phyloP scores from a whole-genome alignment of 1,140 invertebrate species.

The Brachionus manjavacas region DNA sequence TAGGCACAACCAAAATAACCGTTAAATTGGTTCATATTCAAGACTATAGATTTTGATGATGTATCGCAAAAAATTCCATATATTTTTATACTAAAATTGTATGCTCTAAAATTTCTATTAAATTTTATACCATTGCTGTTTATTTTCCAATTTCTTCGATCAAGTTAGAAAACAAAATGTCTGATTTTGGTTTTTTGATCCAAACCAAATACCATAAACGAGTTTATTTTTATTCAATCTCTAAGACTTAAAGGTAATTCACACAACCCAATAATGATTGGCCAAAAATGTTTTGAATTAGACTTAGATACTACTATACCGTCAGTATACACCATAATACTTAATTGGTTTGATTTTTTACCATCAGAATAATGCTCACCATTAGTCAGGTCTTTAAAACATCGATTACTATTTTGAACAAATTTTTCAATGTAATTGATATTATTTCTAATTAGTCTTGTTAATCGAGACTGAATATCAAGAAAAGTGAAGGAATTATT shows the following conservation, averaged over 20 bases:
- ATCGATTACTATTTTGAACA: no score
- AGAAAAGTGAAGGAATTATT: no score
- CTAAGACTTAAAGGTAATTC: no score
- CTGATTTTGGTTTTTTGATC: not conserved
- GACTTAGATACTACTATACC: not conserved
- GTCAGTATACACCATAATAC: not conserved
- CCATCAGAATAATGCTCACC: constrained; percentile 6
- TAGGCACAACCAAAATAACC: constrained; percentile 13
- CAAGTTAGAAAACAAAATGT: not conserved
- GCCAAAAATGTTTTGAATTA: not conserved
- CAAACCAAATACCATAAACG: no score
- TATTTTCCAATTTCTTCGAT: not conserved
- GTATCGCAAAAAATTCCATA: constrained; percentile 12
- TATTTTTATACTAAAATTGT: not conserved
- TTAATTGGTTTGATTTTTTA: not conserved
- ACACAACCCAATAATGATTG: no score
- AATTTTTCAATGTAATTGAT: no score
- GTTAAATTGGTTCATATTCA: constrained; percentile 8
- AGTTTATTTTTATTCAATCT: no score
- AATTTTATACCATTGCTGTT: not conserved
- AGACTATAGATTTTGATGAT: not conserved
- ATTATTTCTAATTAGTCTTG: no score
- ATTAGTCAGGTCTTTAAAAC: no score
- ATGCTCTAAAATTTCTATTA: not conserved
- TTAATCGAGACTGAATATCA: no score